Base-by-base conservation (phyloP, 37 sponge, comb jelly and placozoan genomes). In the Agelas oroides region DNA sequence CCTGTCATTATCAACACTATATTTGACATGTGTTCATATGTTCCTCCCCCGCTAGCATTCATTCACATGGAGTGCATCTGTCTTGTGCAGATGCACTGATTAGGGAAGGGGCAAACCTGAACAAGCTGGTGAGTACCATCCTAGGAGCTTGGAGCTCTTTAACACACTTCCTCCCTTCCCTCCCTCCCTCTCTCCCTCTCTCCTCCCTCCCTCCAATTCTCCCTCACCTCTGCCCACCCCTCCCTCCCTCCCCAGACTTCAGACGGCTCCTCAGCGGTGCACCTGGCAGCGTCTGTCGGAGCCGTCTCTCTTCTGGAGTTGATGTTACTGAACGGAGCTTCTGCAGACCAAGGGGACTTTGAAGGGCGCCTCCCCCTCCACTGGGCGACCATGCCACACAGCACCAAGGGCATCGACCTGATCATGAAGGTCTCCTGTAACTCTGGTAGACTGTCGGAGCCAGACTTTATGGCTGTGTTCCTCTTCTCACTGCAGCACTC, bases 321-420 rank as follows among this genome's bases (percentile, higher is more conserved):
- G 37, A 58, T 93, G 78, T 31, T 96, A 19, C 65, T 90, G 40
- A 87, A 93, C 65, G 89, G 89, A 40, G 94, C 96, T 15, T 59
- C 84, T 59, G 62, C 94, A n/a, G 89, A 85, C 60, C 27, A 93
- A 0, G 69, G 68, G 55, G 96, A 96, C 78, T 70, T 71, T 46
- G 84, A 89, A 25, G 96, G 96, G 12, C 63, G 96, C 70, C 84
- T 91, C 8, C 91, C 96, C 3, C 39, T 96, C 18, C 96, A 96
- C 77, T 96, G 94, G 94, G 88, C 94, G 17, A 90, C 91, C 19
- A 12, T 56, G 36, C 27, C 82, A 46, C 33, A 63, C 53, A 69
- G 64, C 24, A 56, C 82, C 27, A 87, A 88, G 53, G 65, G 59
- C 33, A 77, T 91, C 60, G 57, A 65, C 20, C 8, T 55, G 0